These are phyloP conservation scores for Mechanitis mazaeus DNA, from an alignment of 2,888 invertebrate species.

Conservation along the genomic window DNA sequence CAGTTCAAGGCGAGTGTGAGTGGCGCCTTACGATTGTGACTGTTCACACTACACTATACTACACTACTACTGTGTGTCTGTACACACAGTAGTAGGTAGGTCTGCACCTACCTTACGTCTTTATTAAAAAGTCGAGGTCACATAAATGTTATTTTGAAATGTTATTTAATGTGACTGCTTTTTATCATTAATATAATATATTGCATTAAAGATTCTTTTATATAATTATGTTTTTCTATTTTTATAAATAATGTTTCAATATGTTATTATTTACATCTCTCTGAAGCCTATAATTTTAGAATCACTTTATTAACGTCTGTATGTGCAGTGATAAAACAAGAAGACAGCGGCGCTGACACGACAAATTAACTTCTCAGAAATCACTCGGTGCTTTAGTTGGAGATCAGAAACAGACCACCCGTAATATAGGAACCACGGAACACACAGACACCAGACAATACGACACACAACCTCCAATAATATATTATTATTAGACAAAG, in stretches of 20 bases:
- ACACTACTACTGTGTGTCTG: background rate
- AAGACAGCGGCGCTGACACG: slow-evolving; percentile 14
- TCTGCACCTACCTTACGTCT: too few species aligned
- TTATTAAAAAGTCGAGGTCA: slow-evolving; percentile 3
- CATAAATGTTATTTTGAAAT: background rate
- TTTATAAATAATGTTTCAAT: background rate
- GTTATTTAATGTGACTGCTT: background rate
- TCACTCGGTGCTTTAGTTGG: slow-evolving; percentile 20
- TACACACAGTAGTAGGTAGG: too few species aligned
- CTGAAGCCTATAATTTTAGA: background rate
- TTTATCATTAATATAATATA: background rate
- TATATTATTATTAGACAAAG: too few species aligned
- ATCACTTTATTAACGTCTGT: slow-evolving; percentile 1
- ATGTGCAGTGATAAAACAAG: slow-evolving; percentile 16
- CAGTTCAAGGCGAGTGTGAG: slow-evolving; percentile 55
- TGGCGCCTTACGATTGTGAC: slow-evolving; percentile 31
- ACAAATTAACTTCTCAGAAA: slow-evolving; percentile 24
- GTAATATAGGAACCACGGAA: background rate
- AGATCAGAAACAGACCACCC: slow-evolving; percentile 27
- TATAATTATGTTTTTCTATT: background rate
- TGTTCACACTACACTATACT: slow-evolving; percentile 21
- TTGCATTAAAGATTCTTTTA: background rate
- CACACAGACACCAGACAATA: too few species aligned
- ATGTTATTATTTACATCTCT: background rate
- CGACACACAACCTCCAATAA: too few species aligned